phyloP scores from a whole-genome alignment of 2,797 vertebrate genomes.

The Neopelma chrysocephalum region DNA sequence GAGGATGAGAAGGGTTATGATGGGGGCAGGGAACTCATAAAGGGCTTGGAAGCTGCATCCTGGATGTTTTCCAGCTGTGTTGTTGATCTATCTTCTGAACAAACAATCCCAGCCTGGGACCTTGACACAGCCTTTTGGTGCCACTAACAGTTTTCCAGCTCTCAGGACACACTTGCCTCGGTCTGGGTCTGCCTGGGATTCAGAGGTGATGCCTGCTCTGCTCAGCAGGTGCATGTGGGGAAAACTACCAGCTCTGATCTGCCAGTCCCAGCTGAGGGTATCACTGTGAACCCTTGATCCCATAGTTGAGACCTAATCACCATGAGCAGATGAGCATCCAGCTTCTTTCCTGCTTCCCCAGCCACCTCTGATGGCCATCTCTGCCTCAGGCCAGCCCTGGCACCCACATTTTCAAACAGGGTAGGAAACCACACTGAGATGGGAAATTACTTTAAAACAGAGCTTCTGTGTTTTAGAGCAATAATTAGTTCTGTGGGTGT shows the following conservation, averaged over 20 bases:
- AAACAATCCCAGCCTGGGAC: neutral
- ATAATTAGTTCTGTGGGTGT: neutral
- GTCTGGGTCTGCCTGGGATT: neutral
- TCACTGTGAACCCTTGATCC: neutral
- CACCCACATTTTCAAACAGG: neutral
- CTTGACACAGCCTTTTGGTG: neutral
- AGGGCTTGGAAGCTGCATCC: neutral
- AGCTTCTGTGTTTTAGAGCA: neutral
- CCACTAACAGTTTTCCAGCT: neutral
- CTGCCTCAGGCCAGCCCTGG: neutral
- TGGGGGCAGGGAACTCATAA: neutral
- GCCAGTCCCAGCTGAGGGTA: neutral
- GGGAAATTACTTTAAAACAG: neutral
- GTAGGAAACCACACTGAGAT: neutral
- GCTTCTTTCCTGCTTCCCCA: neutral
- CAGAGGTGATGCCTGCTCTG: neutral
- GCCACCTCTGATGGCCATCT: neutral
- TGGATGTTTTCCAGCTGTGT: neutral
- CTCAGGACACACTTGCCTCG: neutral
- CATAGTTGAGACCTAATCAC: neutral
- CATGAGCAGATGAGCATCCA: neutral
- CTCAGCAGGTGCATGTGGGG: neutral
- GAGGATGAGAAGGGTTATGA: neutral
- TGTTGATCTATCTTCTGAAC: neutral
- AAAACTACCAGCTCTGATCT: neutral